phyloP scores from a whole-genome alignment of 1,140 invertebrate species.

The Melipona quadrifasciata region DNA sequence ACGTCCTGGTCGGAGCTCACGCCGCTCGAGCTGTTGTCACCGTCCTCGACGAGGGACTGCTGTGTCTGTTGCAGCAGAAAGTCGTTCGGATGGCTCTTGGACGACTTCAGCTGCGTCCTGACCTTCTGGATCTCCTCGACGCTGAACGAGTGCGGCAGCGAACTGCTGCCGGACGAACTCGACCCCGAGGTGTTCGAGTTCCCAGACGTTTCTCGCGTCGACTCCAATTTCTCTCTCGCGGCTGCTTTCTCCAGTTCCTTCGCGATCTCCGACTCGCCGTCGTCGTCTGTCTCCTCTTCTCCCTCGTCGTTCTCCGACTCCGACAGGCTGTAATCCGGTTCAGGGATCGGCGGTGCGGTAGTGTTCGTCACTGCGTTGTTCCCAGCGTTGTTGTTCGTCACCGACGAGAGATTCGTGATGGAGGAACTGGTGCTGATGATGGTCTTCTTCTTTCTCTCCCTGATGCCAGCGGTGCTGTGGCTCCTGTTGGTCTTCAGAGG shows the following conservation, averaged over 20 bases:
- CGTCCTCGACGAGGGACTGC: constrained; percentile 85
- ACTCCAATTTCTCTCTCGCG: constrained; percentile 77
- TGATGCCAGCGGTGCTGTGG: constrained; percentile 82
- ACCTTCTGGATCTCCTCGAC: constrained; percentile 94
- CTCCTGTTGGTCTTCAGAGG: constrained; percentile 84
- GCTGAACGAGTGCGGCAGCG: constrained; percentile 91
- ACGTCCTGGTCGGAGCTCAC: constrained; percentile 93
- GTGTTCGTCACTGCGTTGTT: constrained; percentile 55
- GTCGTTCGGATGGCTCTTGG: constrained; percentile 92
- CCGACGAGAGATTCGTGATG: constrained; percentile 73
- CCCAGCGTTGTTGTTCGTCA: constrained; percentile 52
- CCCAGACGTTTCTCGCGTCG: constrained; percentile 78
- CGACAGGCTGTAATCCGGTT: constrained; percentile 93
- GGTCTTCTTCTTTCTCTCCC: constrained; percentile 76
- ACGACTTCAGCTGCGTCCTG: constrained; percentile 90
- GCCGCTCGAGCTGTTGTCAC: constrained; percentile 93
- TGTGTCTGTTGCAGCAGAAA: constrained; percentile 85
- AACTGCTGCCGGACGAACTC: constrained; percentile 87
- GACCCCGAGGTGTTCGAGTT: constrained; percentile 80
- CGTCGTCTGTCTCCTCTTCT: constrained; percentile 82
- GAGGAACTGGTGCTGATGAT: constrained; percentile 75
- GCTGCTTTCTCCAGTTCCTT: constrained; percentile 80
- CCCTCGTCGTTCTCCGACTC: constrained; percentile 85
- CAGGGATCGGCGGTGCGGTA: constrained; percentile 89
- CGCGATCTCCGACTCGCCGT: constrained; percentile 82